Base-by-base conservation (phyloP, 2,888 invertebrate genomes). In the Chymomyza procnemis region DNA sequence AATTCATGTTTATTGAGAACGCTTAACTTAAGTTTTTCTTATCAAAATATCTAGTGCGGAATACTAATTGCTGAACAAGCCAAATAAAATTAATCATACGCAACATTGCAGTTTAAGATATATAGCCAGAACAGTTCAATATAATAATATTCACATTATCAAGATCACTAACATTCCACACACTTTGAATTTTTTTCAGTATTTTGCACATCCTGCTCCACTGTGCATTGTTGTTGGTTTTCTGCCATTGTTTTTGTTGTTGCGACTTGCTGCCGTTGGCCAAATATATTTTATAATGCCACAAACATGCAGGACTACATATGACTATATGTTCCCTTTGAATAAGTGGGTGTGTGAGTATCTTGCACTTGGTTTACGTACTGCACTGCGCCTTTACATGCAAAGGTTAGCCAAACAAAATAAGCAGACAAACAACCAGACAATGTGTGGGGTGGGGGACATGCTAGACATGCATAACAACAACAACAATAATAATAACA, bases 251-350 rank as follows among this genome's bases (percentile, higher is more conserved):
- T 57, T 60, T n/a, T 48, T 60, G 61, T 46, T 64, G 52, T 18
- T 76, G 58, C 52, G 34, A 12, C 34, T 41, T 74, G 63, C 61
- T 78, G 58, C 54, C 30, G 64, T 58, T 65, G 56, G 56, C 64
- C 67, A 78, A 71, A 83, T 85, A 85, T 78, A 80, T 83, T 85
- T 85, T 79, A 81, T 76, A 81, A 70, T 69, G 76, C 79, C 74
- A 76, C 71, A 73, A 76, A 67, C 84, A 79, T 79, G 78, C 79
- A 79, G 70, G 75, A 74, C 67, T 67, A 66, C 26, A 47, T 30
- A 47, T 19, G 26, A 56, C 18, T 52, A 8, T 52, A 55, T 64
- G 50, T 61, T 9, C 4, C 16, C 22, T 56, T 22, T 26, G 48
- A 16, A 46, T 68, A 61, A n/a, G 76, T 60, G 47, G 61, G 34